Evolutionary conservation across 2,113 vertebrate species (phyloP), one percentile per base, ranked within the genome.

Genomic region (Siniperca knerii): DNA sequence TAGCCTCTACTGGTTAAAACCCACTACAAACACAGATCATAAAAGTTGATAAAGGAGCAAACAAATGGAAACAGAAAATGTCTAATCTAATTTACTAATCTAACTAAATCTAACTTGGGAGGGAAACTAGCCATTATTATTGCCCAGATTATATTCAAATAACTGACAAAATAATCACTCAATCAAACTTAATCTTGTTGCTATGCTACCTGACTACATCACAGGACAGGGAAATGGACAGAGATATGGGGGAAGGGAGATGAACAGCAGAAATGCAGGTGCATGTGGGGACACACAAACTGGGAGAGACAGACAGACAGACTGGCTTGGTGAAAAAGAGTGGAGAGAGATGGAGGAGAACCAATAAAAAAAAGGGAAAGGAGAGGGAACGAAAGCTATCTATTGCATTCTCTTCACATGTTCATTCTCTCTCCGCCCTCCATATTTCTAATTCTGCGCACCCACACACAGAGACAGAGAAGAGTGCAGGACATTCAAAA

Each of bases 381-480:
- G 72, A 81, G 83, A 87, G 88, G 82, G 68, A 73, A 90, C 55
- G 79, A 88, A 81, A 73, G 76, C 77, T 77, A 82, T 78, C 81
- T 82, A 73, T 70, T 81, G 78, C 85, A 82, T 91, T 90, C 87
- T 84, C 77, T 72, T 88, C 77, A 80, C 83, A 84, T 84, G 58
- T 75, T 90, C 89, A 72, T 84, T 85, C 79, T 81, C 77, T 89
- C 89, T 76, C 70, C 44, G 33, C 88, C 87, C 85, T 90, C 89
- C 74, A 20, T 83, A 40, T 85, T 82, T 75, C 48, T 73, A 69
- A 78, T 85, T 70, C 84, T 76, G 64, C 87, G 88, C 91, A 87
- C 92, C 83, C 89, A 90, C 91, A 90, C 90, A 87, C 82, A 86
- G 66, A 87, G 66, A 92, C 75, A 90, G 60, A 93, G 79, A 87